phyloP scores from a whole-genome alignment of 2,888 invertebrate species.

The Lypha dubia region DNA sequence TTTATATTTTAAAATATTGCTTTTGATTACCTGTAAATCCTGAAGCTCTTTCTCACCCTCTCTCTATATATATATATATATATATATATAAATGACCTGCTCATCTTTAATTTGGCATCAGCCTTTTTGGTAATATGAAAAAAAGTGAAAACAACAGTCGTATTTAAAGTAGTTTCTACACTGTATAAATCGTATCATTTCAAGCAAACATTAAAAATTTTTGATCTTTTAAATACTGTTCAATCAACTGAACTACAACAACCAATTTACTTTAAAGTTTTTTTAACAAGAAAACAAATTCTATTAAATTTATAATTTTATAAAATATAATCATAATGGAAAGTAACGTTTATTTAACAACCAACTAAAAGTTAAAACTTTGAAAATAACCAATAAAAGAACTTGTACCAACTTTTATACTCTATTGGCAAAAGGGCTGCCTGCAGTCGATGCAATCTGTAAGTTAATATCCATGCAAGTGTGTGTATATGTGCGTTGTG shows the following conservation, averaged over 20 bases:
- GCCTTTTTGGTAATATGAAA: too few species aligned
- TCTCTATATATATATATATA: too few species aligned
- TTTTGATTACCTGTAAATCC: too few species aligned
- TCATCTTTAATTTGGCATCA: too few species aligned
- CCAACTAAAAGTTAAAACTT: conserved; percentile 22
- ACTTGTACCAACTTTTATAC: conserved; percentile 2
- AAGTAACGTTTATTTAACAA: conserved; percentile 11
- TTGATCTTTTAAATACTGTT: too few species aligned
- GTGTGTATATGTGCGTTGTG: not conserved
- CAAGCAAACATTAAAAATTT: too few species aligned
- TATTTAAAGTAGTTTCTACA: too few species aligned
- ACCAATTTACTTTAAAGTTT: not conserved
- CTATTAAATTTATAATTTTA: not conserved
- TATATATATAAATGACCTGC: too few species aligned
- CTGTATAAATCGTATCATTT: not conserved
- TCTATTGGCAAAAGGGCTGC: conserved; percentile 2
- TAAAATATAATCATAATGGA: not conserved
- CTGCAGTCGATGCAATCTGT: not conserved
- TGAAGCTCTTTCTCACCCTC: too few species aligned
- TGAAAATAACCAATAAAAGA: conserved; percentile 35
- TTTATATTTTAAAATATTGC: too few species aligned
- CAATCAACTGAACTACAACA: not conserved
- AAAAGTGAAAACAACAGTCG: too few species aligned
- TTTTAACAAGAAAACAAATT: conserved; percentile 7
- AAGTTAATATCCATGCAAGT: conserved; percentile 2